phyloP scores from a whole-genome alignment of 2,888 invertebrate species.

The Cactoblastis cactorum region DNA sequence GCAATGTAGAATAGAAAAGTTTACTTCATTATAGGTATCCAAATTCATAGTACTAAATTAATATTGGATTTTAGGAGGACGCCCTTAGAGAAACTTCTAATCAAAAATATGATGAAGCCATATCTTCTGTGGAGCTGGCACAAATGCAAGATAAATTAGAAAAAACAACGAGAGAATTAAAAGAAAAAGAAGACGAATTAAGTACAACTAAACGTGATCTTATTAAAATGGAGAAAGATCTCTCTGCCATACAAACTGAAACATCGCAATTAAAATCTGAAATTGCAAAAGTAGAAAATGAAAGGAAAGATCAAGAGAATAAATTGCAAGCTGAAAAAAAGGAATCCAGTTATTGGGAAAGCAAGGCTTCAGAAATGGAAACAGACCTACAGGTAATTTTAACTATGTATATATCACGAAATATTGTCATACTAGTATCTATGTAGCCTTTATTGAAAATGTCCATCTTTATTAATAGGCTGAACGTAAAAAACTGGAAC shows the following conservation, averaged over 20 bases:
- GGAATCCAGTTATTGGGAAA: conserved; percentile 82
- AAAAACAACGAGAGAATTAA: conserved; percentile 47
- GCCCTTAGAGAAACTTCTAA: conserved; percentile 64
- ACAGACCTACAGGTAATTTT: conserved; percentile 75
- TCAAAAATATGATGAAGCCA: conserved; percentile 68
- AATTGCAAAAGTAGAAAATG: conserved; percentile 63
- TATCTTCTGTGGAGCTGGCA: conserved; percentile 70
- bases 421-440: too few species aligned
- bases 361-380: conserved; percentile 81
- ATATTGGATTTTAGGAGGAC: conserved; percentile 50
- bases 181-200: conserved; percentile 60
- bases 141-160: conserved; percentile 71
- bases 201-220: conserved; percentile 48
- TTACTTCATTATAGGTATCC: not conserved
- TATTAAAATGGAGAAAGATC: conserved; percentile 68
- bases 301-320: conserved; percentile 82
- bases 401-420: too few species aligned
- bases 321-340: conserved; percentile 80
- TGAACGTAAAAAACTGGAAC: conserved; percentile 83
- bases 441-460: too few species aligned
- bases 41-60: not conserved
- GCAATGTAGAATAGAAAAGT: not conserved
- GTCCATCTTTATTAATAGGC: conserved; percentile 53
- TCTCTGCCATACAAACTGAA: conserved; percentile 61
- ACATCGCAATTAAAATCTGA: conserved; percentile 59